phyloP scores from a whole-genome alignment of 2,797 vertebrate genomes.

The Champsocephalus gunnari region DNA sequence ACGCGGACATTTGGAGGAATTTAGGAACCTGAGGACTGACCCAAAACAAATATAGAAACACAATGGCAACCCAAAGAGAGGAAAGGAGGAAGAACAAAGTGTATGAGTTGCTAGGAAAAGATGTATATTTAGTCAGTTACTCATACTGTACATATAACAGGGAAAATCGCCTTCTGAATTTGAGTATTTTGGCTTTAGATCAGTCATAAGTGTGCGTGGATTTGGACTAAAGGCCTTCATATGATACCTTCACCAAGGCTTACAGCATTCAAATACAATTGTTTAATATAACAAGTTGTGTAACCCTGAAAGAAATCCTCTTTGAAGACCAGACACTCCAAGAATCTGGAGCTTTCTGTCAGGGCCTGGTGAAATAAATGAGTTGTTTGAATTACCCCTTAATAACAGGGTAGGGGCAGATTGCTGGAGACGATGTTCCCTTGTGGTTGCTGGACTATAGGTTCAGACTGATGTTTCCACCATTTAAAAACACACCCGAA shows the following conservation, averaged over 20 bases:
- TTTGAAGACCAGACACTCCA: slow-evolving; percentile 30
- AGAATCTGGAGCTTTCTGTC: slow-evolving; percentile 51
- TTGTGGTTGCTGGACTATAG: slow-evolving; percentile 77
- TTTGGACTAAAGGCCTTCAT: not conserved
- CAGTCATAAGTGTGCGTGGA: not conserved
- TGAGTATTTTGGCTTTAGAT: slow-evolving; percentile 13
- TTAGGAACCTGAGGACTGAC: not conserved
- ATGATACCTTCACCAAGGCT: not conserved
- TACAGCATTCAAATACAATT: slow-evolving; percentile 10
- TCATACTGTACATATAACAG: not conserved
- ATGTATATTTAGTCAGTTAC: not conserved
- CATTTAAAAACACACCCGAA: slow-evolving; percentile 79
- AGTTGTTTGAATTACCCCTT: slow-evolving; percentile 78
- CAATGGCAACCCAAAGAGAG: not conserved
- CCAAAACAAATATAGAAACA: not conserved
- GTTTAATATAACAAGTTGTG: slow-evolving; percentile 23
- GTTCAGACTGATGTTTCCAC: slow-evolving; percentile 80
- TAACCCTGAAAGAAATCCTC: slow-evolving; percentile 22
- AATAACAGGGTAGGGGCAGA: slow-evolving; percentile 79
- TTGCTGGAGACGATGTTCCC: slow-evolving; percentile 78
- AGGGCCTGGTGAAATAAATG: slow-evolving; percentile 68
- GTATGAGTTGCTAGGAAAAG: not conserved
- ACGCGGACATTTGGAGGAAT: not conserved
- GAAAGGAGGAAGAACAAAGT: not conserved
- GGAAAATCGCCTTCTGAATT: not conserved